phyloP scores from a whole-genome alignment of 2,113 vertebrate genomes.

The Siphamia tubifer region DNA sequence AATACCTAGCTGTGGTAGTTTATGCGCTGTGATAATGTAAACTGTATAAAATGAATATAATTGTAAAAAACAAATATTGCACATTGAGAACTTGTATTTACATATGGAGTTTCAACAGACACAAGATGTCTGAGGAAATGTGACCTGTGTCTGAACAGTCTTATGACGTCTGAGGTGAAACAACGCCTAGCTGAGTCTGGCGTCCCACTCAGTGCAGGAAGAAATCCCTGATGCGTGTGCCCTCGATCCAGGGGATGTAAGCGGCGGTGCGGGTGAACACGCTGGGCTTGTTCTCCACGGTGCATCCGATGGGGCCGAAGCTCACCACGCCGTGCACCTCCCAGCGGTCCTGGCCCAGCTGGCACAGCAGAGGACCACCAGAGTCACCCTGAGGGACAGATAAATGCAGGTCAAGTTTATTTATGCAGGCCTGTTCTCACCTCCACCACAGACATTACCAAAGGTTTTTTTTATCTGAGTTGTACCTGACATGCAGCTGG shows the following conservation, averaged over 20 bases:
- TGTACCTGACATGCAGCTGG: slow-evolving; percentile 82
- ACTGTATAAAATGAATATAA: neutral
- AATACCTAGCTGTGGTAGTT: too few species aligned
- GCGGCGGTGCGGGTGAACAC: slow-evolving; percentile 84
- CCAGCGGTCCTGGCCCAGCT: slow-evolving; percentile 79
- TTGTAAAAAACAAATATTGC: neutral
- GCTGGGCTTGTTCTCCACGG: slow-evolving; percentile 86
- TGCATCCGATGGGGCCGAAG: slow-evolving; percentile 86
- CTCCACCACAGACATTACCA: neutral
- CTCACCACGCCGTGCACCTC: slow-evolving; percentile 89
- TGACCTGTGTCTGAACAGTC: neutral
- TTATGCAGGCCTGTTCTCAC: too few species aligned
- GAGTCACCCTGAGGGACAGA: slow-evolving; percentile 78
- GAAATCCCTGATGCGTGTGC: slow-evolving; percentile 84
- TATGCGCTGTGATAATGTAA: too few species aligned
- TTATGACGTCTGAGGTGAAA: neutral
- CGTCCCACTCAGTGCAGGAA: slow-evolving; percentile 77
- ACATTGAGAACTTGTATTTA: slow-evolving; percentile 34
- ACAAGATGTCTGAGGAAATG: neutral
- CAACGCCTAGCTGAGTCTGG: neutral
- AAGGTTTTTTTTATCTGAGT: neutral
- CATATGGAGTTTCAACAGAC: too few species aligned
- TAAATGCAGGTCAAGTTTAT: neutral
- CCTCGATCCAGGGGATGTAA: slow-evolving; percentile 87
- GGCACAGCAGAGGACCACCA: slow-evolving; percentile 84